Conservation (phyloP, 1,140 invertebrate species). For the Cyclargus thomasi region DNA sequence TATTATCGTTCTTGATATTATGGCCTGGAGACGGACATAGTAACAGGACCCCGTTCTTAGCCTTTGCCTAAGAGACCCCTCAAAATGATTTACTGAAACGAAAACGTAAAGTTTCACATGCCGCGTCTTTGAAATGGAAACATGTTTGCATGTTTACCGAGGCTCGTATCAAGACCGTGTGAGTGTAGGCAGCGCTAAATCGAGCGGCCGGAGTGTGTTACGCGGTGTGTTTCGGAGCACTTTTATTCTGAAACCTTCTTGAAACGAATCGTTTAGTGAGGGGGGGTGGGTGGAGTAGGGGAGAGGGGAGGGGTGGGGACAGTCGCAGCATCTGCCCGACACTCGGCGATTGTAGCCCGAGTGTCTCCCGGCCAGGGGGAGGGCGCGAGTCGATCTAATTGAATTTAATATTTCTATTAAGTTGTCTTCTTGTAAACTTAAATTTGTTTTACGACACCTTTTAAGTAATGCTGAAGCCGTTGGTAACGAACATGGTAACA, state of each 20-base stretch:
- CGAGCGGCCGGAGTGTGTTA: not conserved
- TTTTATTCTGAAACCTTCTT: not conserved
- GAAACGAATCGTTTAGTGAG: not conserved
- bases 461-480: not conserved
- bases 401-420: not conserved
- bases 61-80: too few relatives aligned
- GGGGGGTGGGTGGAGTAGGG: not conserved
- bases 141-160: not conserved
- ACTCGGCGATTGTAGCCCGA: not conserved
- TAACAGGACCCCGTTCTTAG: too few relatives aligned
- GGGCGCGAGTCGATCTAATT: not conserved
- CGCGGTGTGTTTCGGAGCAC: not conserved
- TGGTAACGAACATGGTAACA: not conserved
- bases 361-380: not conserved
- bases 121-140: not conserved
- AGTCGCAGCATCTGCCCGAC: too few relatives aligned
- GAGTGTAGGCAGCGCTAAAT: not conserved
- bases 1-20: too few relatives aligned
- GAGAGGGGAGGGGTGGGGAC: too few relatives aligned
- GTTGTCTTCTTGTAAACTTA: not conserved
- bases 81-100: too few relatives aligned
- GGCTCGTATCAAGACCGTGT: not conserved
- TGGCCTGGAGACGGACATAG: too few relatives aligned
- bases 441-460: not conserved
- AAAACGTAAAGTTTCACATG: not conserved